Conservation (phyloP, 2,797 vertebrate species). For the Pseudotriccus pelzelni region DNA sequence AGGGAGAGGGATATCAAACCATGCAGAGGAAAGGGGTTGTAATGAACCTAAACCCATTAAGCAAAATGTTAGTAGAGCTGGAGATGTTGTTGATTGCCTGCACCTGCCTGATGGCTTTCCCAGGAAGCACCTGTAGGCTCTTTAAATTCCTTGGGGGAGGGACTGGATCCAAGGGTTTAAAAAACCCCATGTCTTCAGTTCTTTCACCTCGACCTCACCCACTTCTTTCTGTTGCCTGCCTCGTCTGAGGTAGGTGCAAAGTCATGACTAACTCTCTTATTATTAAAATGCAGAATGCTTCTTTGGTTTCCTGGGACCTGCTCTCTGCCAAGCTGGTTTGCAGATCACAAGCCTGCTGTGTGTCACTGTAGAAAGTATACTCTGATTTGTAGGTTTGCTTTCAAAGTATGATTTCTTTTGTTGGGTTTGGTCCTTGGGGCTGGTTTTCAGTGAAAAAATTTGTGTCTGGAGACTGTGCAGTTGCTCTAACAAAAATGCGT, state of each 20-base stretch:
- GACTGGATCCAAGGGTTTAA: accelerated
- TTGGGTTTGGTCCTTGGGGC: not conserved
- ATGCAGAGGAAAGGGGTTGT: not conserved
- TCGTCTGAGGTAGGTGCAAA: not conserved
- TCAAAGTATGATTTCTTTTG: not conserved
- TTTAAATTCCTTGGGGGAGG: not conserved
- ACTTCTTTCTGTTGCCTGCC: accelerated
- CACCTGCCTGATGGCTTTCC: not conserved
- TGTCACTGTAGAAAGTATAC: not conserved
- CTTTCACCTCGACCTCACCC: accelerated
- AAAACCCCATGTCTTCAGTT: not conserved
- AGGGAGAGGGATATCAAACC: not conserved
- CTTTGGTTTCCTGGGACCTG: not conserved
- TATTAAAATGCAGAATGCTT: not conserved
- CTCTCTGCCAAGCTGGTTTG: not conserved
- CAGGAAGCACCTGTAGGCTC: not conserved
- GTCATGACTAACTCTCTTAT: accelerated
- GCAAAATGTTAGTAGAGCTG: not conserved
- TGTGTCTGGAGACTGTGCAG: not conserved
- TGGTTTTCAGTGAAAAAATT: not conserved
- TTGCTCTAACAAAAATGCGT: not conserved
- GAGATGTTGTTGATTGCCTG: not conserved
- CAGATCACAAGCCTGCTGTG: not conserved
- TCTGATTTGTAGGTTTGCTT: not conserved
- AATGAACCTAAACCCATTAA: not conserved